Conservation (phyloP, 1,140 invertebrate species). For the Chironomus striatipennis region DNA sequence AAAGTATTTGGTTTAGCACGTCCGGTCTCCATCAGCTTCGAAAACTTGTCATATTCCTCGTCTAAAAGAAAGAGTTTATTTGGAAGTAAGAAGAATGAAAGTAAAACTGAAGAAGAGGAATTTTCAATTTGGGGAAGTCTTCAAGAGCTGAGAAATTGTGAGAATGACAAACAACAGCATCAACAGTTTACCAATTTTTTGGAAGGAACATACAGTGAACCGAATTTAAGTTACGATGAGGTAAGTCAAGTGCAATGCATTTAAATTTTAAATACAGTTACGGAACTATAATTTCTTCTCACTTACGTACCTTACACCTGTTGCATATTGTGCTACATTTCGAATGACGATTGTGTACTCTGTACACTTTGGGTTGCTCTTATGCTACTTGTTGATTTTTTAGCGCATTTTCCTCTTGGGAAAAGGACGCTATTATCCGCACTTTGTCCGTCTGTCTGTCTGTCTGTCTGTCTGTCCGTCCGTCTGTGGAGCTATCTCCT, state of each 20-base stretch:
- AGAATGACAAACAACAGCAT: not conserved
- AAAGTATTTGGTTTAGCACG: conserved; percentile 46
- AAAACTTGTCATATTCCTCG: conserved; percentile 40
- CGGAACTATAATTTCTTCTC: conserved; percentile 25
- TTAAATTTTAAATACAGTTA: not conserved
- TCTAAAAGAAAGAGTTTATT: conserved; percentile 24
- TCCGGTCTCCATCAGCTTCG: conserved; percentile 46
- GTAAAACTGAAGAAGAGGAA: conserved; percentile 34
- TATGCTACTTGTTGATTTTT: too few relatives aligned
- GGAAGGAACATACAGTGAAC: conserved; percentile 39
- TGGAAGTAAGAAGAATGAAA: conserved; percentile 26
- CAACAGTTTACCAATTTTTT: conserved; percentile 20
- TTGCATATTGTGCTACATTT: not conserved
- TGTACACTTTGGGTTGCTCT: too few relatives aligned
- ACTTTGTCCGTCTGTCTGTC: too few relatives aligned
- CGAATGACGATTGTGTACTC: too few relatives aligned
- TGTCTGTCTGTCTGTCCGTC: too few relatives aligned
- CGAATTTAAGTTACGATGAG: conserved; percentile 31
- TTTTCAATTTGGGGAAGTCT: conserved; percentile 48
- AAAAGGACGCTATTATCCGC: too few relatives aligned
- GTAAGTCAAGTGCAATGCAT: not conserved
- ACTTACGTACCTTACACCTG: not conserved
- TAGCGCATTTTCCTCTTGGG: too few relatives aligned
- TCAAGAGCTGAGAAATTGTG: conserved; percentile 45
- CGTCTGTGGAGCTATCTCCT: too few relatives aligned